Evolutionary conservation across 2,888 invertebrate genomes (phyloP).

Genomic region (Dione vanillae): DNA sequence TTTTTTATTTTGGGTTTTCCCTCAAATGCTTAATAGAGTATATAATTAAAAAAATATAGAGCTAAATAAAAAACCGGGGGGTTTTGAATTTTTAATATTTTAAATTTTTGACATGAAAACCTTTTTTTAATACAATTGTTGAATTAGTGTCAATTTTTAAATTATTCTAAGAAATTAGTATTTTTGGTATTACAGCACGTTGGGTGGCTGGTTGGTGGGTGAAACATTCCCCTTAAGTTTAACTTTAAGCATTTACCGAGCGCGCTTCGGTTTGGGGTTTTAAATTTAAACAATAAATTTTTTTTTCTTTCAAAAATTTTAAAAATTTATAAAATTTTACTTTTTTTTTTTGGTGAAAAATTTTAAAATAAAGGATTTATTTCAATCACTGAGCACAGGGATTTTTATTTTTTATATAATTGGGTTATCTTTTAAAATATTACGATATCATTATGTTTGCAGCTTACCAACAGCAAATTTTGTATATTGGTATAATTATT

Average conservation of each 20-base stretch:
- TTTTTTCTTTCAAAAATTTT: background rate
- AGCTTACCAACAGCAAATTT: background rate
- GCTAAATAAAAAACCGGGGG: background rate
- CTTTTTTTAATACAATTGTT: background rate
- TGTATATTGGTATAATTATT: background rate
- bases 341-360: constrained; percentile 25
- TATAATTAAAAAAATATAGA: background rate
- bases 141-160: constrained; percentile 31
- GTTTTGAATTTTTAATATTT: background rate
- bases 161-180: constrained; percentile 30
- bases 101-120: background rate
- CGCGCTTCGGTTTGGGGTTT: constrained; percentile 34
- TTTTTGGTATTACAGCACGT: constrained; percentile 35
- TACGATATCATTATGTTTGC: background rate
- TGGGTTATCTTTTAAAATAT: background rate
- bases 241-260: constrained; percentile 35
- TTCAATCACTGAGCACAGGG: background rate
- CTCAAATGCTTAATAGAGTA: no score
- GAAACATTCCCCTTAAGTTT: constrained; percentile 38
- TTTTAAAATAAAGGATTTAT: background rate
- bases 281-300: constrained; percentile 20
- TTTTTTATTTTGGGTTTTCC: no score
- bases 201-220: constrained; percentile 35
- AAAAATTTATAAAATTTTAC: background rate
- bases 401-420: background rate